Evolutionary conservation across 2,888 invertebrate species (phyloP).

Genomic region (Nephrotoma flavescens): DNA sequence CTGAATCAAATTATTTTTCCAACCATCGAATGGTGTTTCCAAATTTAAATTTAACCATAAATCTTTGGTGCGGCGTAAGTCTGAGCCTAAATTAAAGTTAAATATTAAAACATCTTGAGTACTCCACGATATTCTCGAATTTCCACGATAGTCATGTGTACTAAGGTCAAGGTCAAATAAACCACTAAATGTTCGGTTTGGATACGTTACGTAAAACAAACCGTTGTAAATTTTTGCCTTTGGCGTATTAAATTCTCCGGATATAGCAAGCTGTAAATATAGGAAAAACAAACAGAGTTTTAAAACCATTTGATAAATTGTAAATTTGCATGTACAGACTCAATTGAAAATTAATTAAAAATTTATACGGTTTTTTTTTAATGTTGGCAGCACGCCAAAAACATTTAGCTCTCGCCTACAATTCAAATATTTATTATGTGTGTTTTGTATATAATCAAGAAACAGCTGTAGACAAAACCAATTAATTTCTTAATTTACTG

Average conservation of each 20-base stretch:
- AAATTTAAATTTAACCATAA: conserved; percentile 33
- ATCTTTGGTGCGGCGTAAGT: conserved; percentile 32
- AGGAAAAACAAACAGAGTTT: not conserved
- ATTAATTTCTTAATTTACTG: not conserved
- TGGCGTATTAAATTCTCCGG: conserved; percentile 45
- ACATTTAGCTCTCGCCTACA: not conserved
- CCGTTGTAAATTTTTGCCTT: conserved; percentile 46
- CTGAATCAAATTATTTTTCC: conserved; percentile 38
- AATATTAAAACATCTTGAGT: conserved; percentile 45
- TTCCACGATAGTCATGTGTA: conserved; percentile 28
- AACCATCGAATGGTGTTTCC: conserved; percentile 41
- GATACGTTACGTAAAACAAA: conserved; percentile 52
- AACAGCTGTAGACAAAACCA: not conserved
- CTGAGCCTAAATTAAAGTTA: conserved; percentile 43
- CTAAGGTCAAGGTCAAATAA: conserved; percentile 40
- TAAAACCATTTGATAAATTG: not conserved
- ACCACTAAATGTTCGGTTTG: conserved; percentile 56
- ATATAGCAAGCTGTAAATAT: conserved; percentile 22
- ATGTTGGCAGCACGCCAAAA: not conserved
- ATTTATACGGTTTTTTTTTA: not conserved
- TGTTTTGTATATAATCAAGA: not conserved
- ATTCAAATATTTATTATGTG: not conserved
- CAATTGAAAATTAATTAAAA: not conserved
- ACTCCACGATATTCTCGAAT: conserved; percentile 52
- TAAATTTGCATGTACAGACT: not conserved